Conservation (phyloP, 2,888 invertebrate species). For the Clusia tigrina region DNA sequence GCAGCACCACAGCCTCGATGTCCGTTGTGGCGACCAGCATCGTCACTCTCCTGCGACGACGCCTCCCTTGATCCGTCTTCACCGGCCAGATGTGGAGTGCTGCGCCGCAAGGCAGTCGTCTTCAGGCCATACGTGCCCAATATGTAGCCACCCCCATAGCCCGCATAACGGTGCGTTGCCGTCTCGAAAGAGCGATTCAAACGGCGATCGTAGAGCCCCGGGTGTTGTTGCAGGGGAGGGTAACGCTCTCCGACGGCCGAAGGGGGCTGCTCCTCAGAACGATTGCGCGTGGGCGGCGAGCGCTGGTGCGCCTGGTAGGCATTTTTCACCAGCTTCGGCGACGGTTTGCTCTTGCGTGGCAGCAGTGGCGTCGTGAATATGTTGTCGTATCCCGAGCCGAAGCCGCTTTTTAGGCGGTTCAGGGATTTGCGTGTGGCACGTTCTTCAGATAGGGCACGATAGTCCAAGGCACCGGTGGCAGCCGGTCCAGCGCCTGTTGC, state of each 20-base stretch:
- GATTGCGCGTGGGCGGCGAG: constrained; percentile 39
- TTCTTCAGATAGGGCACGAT: constrained; percentile 60
- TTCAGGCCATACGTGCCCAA: constrained; percentile 53
- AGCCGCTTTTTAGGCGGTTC: constrained; percentile 61
- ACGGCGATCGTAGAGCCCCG: constrained; percentile 62
- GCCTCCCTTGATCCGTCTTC: constrained; percentile 29
- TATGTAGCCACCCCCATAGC: constrained; percentile 54
- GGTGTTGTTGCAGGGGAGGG: constrained; percentile 38
- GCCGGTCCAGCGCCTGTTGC: constrained; percentile 2
- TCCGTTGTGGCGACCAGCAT: constrained; percentile 22
- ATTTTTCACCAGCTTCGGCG: constrained; percentile 45
- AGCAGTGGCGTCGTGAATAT: constrained; percentile 62
- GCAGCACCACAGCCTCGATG: constrained; percentile 38
- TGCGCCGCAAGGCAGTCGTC: constrained; percentile 58
- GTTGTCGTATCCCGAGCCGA: constrained; percentile 64
- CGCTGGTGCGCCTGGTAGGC: constrained; percentile 33
- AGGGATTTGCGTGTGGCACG: constrained; percentile 60
- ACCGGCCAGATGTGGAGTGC: constrained; percentile 60
- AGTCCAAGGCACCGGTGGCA: constrained; percentile 39
- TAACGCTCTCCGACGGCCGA: constrained; percentile 15
- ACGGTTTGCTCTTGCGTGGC: constrained; percentile 60
- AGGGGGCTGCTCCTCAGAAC: constrained; percentile 41
- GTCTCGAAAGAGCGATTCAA: constrained; percentile 64
- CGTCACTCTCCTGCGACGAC: constrained; percentile 20
- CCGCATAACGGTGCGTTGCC: constrained; percentile 55